These are phyloP conservation scores for Sphaerodactylus townsendi DNA, from an alignment of 2,113 vertebrate species.

Conservation along the genomic window DNA sequence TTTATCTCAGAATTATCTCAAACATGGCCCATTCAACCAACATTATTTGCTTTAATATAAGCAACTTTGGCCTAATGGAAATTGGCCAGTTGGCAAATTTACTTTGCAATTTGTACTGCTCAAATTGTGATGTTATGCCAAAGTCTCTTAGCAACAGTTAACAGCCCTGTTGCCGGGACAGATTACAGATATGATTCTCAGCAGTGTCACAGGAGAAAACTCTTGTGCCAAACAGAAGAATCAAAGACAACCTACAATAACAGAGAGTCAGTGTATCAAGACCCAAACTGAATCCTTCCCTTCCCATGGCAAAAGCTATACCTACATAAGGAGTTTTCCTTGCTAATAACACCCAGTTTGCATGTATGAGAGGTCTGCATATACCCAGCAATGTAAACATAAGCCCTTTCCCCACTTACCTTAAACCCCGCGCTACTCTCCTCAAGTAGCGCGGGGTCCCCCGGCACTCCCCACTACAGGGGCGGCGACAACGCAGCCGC, in stretches of 20 bases:
- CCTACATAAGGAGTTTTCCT: background rate
- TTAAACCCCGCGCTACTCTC: too few species aligned
- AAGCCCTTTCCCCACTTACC: too few species aligned
- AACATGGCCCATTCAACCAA: slow-evolving; percentile 21
- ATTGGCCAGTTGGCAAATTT: slow-evolving; percentile 16
- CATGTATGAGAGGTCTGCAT: background rate
- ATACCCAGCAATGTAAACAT: background rate
- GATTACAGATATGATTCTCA: background rate
- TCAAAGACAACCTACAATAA: background rate
- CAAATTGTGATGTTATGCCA: slow-evolving; percentile 23
- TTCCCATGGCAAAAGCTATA: background rate
- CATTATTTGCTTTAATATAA: slow-evolving; percentile 12
- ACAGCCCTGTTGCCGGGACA: background rate
- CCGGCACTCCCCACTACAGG: too few species aligned
- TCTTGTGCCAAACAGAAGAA: background rate
- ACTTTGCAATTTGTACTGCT: slow-evolving; percentile 15
- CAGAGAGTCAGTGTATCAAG: too few species aligned
- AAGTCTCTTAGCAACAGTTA: slow-evolving; percentile 36
- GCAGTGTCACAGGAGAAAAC: background rate
- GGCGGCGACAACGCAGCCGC: too few species aligned
- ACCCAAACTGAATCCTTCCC: background rate
- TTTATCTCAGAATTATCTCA: slow-evolving; percentile 19
- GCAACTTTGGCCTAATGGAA: slow-evolving; percentile 7
- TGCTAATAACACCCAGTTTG: background rate
- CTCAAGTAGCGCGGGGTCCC: too few species aligned